Base-by-base conservation (phyloP, 2,797 vertebrate genomes). In the Gouania willdenowi region DNA sequence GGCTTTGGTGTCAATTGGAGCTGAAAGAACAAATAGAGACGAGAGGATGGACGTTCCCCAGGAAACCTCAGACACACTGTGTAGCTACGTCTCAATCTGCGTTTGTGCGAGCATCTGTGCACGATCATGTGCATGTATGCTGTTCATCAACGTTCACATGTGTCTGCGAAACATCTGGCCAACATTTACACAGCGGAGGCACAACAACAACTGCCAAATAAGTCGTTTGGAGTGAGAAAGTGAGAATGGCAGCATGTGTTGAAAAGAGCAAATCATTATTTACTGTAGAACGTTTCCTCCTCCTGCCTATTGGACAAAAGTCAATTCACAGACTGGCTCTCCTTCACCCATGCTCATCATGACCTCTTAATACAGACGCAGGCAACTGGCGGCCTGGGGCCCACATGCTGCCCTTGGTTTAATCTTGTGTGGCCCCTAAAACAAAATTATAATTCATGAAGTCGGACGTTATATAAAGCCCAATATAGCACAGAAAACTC, bases 101-200 rank as follows among this genome's bases (percentile, higher is more conserved):
- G 19, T 23, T 10, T 25, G 36, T 35, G 32, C 5, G 8, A 71
- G 60, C 43, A 51, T 63, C 48, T 66, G 57, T 24, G 26, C 34
- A 6, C 30, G 14, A 41, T 40, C 36, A n/a, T 26, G 47, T 28
- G 55, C 37, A 45, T 24, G 35, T 40, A 35, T 16, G 58, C 52
- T 66, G 62, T 67, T 77, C 77, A 71, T 76, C 69, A 77, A 75
- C 69, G 59, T 24, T 50, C 61, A 26, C 65, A 38, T 8, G 31
- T 39, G 47, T 75, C 55, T 71, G 71, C 68, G 66, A 72, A 83
- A 85, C 84, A 87, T 83, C 81, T 85, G 84, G 75, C 66, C 59
- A 79, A 70, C 70, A 74, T 71, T 81, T 77, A 78, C 70, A 63
- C 54, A 55, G 55, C 38, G 67, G 46, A 81, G 82, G 83, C 77